Conservation (phyloP, 2,888 invertebrate genomes). For the Melieria crassipennis region DNA sequence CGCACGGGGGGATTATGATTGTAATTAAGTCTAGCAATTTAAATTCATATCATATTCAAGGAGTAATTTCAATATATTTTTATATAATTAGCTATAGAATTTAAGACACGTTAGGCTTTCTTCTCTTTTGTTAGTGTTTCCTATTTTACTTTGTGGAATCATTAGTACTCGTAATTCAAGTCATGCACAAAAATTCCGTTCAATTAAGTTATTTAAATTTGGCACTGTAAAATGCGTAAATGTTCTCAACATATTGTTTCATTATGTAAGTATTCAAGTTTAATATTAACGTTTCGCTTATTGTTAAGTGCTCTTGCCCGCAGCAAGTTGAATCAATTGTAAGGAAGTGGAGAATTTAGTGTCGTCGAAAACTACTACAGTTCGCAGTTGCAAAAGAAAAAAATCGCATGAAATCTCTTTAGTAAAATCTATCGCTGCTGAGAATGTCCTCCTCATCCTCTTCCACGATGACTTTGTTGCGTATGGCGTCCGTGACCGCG, state of each 20-base stretch:
- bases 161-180: slow-evolving; percentile 16
- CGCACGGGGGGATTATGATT: neutral
- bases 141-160: slow-evolving; percentile 36
- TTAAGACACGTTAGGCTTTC: slow-evolving; percentile 66
- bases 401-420: slow-evolving; percentile 60
- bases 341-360: slow-evolving; percentile 39
- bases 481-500: slow-evolving; percentile 56
- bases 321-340: slow-evolving; percentile 21
- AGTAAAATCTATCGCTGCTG: slow-evolving; percentile 63
- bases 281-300: slow-evolving; percentile 13
- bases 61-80: slow-evolving; percentile 11
- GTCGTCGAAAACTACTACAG: slow-evolving; percentile 6
- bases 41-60: slow-evolving; percentile 1
- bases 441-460: slow-evolving; percentile 62
- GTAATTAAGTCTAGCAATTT: neutral
- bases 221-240: slow-evolving; percentile 45
- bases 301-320: slow-evolving; percentile 2
- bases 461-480: slow-evolving; percentile 59
- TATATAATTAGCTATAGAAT: slow-evolving; percentile 60
- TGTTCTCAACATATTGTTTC: slow-evolving; percentile 17
- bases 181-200: slow-evolving; percentile 14
- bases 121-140: slow-evolving; percentile 52
- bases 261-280: slow-evolving; percentile 22
- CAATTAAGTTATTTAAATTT: slow-evolving; percentile 36
- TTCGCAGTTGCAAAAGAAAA: neutral